These are phyloP conservation scores for Neotragus moschatus DNA, from an alignment of 2,113 vertebrate genomes.

Conservation along the genomic window DNA sequence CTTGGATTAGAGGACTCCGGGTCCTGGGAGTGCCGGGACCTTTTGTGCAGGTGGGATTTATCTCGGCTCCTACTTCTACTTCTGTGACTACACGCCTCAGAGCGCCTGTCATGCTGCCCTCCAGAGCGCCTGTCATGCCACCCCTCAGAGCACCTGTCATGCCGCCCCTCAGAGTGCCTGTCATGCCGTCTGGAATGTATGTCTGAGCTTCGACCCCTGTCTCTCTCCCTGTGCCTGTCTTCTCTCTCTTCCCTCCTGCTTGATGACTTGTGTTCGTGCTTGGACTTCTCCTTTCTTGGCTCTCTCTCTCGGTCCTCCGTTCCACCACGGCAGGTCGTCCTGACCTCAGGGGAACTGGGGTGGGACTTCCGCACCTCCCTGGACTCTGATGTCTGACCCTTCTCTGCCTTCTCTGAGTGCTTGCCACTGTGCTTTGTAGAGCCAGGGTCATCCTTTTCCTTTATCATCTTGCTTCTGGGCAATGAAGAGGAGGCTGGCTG, in stretches of 20 bases:
- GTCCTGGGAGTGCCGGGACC: constrained; percentile 7
- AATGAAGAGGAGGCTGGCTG: not conserved
- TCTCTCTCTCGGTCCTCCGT: not conserved
- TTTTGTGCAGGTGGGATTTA: not conserved
- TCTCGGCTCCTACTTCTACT: constrained; percentile 54
- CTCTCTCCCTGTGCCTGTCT: constrained; percentile 65
- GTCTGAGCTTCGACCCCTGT: constrained; percentile 46
- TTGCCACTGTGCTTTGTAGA: constrained; percentile 80
- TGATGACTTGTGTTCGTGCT: constrained; percentile 55
- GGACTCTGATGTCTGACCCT: not conserved
- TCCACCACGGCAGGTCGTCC: not conserved
- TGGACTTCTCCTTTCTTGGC: constrained; percentile 34
- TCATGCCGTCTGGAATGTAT: not conserved
- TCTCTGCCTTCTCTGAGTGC: constrained; percentile 57
- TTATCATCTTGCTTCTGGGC: constrained; percentile 77
- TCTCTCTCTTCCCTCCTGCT: constrained; percentile 58
- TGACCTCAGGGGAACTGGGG: not conserved
- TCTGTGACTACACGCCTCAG: constrained; percentile 12
- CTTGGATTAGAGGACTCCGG: constrained; percentile 12
- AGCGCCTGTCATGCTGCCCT: too few relatives aligned
- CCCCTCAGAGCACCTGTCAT: too few relatives aligned
- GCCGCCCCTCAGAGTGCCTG: too few relatives aligned
- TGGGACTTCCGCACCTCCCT: not conserved
- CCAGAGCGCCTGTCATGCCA: too few relatives aligned
- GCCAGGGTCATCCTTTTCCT: constrained; percentile 85